Evolutionary conservation across 1,140 invertebrate species (phyloP), one percentile per base, ranked within the genome.

Genomic region (Calephelis virginiensis): DNA sequence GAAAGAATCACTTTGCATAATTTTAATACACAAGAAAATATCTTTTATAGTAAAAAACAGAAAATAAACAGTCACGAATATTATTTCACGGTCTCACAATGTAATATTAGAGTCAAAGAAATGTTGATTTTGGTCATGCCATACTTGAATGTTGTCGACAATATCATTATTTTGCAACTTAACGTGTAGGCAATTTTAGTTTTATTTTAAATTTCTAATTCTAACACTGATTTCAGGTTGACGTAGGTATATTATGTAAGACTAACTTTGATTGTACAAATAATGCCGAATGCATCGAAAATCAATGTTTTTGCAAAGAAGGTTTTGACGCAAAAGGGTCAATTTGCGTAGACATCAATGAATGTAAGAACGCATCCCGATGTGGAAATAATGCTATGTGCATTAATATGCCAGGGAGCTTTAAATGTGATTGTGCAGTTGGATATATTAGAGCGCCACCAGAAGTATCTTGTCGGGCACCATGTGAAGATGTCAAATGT

Each of bases 251-350:
- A 8, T 87, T 96, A n/a, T 98, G 97, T 78, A 95, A 95, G 91
- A 94, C 94, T 6, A 97, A 98, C 77, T 97, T 97, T 76, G 96
- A 98, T 78, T 98, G 97, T 81, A 96, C 96, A 13, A 97, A 97
- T 83, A 97, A 98, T 85, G 97, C 97, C 0, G 96, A 97, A 85
- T 98, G 97, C 78, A 93, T 96, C 47, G 95, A 97, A 77, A 94
- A 94, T 63, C 96, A 97, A 80, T 99, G 98, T 86, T 97, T 96
- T 89, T 99, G 98, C 79, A 95, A 96, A 81, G 93, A 96, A 73
- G 97, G 97, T 11, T 98, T 98, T 86, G 93, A 95, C 71, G 94
- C 96, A 1, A 93, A 94, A 61, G 95, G 95, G 48, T 94, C 96
- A 0, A 92, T 94, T 67, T 98, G 97, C 77, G 92, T 94, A 14